Evolutionary conservation across 2,797 vertebrate genomes (phyloP), one percentile per base, ranked within the genome.

Genomic region (Rhynchonycteris naso): DNA sequence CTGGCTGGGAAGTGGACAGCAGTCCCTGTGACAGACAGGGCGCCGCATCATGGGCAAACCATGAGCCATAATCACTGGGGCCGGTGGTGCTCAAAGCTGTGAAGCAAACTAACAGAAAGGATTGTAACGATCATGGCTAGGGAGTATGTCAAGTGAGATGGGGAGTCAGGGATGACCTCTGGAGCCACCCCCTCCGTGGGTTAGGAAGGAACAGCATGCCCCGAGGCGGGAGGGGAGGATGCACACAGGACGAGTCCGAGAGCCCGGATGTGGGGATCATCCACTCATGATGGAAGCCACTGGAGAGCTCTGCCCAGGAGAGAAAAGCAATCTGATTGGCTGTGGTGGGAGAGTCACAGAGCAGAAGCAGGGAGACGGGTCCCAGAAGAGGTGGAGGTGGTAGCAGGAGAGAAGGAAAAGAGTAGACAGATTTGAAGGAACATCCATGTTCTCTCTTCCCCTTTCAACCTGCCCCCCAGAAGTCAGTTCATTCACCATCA

Each of bases 81-180:
- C 65, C 6, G 19, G 2, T 5, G 28, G 79, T 15, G 30, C 69
- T 52, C 26, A 61, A 26, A 58, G 93, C 75, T 8, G 35, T 38
- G 35, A 24, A 19, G 63, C 38, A 5, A 33, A 68, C 74, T 19
- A 56, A 72, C 52, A 43, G 78, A 21, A 30, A 28, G 24, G 35
- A n/a, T n/a, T 47, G 22, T 2, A 35, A 2, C 22, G 21, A 12
- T 9, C 2, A 1, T 15, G 72, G 26, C 10, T 4, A 2, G 43
- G 13, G n/a, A 28, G 13, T 26, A n/a, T 63, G 86, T 72, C 14
- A 38, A 4, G 65, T 35, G 30, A 14, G 3, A 19, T 15, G 38
- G 33, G 30, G 35, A 59, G n/a, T 13, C 52, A 24, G 35, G 47
- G 50, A 33, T 1, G 59, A 16, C 68, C 14, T 76, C n/a, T 6